Evolutionary conservation across 1,140 invertebrate genomes (phyloP).

Genomic region (Drosophila nebulosa): DNA sequence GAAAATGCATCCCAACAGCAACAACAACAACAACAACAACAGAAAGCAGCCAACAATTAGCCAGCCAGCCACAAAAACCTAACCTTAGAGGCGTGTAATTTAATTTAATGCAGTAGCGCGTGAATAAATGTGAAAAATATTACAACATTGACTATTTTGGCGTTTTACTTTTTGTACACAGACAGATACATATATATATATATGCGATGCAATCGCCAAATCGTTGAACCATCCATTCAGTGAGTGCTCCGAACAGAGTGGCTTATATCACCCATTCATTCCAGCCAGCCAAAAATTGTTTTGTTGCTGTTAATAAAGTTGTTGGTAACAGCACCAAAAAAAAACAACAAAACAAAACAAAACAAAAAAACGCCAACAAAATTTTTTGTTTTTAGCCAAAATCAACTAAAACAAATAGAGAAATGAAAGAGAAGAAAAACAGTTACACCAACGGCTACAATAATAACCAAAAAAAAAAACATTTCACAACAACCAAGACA

Average conservation of each 20-base stretch:
- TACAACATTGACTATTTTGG: slow-evolving; percentile 55
- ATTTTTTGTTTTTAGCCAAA: slow-evolving; percentile 40
- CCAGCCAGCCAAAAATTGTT: slow-evolving; percentile 38
- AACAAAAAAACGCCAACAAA: too few species aligned
- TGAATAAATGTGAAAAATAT: slow-evolving; percentile 60
- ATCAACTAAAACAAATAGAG: slow-evolving; percentile 35
- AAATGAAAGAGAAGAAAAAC: slow-evolving; percentile 1
- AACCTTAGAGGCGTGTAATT: slow-evolving; percentile 51
- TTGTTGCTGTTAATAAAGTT: slow-evolving; percentile 56
- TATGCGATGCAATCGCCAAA: slow-evolving; percentile 52
- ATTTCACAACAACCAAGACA: slow-evolving; percentile 39
- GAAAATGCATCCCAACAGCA: slow-evolving; percentile 24
- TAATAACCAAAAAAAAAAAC: too few species aligned
- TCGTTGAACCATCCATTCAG: slow-evolving; percentile 48
- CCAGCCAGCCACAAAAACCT: slow-evolving; percentile 40
- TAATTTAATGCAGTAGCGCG: slow-evolving; percentile 54
- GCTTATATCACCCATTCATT: slow-evolving; percentile 44
- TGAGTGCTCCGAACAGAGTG: background rate
- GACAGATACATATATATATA: slow-evolving; percentile 4
- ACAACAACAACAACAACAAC: too few species aligned
- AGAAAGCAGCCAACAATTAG: slow-evolving; percentile 10
- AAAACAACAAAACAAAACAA: too few species aligned
- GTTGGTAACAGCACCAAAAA: slow-evolving; percentile 45
- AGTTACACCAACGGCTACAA: slow-evolving; percentile 7
- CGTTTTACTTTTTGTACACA: slow-evolving; percentile 21